A percentile compares a stretch with the other conserved stretches of the same genome.
Conservation (phyloP, 2,113 vertebrate species). For the Taurulus bubalis region DNA sequence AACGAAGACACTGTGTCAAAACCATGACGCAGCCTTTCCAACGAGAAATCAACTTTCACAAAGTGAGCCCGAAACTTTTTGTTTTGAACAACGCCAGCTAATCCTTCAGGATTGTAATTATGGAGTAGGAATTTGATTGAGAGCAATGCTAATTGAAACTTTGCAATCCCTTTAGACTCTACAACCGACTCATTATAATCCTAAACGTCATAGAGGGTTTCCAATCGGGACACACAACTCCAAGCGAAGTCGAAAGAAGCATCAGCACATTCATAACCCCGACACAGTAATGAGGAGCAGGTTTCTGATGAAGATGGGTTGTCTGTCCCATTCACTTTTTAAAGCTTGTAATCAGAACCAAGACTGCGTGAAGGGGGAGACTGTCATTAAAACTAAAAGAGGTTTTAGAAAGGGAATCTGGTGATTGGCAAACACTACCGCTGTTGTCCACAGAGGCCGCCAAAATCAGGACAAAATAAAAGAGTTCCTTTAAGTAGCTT, state of each 20-base stretch:
- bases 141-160: slow-evolving; percentile 31
- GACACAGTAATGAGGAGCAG: background rate
- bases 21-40: slow-evolving; percentile 4
- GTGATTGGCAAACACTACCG: background rate
- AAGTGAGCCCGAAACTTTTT: slow-evolving; percentile 25
- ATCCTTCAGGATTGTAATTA: slow-evolving; percentile 40
- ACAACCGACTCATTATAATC: slow-evolving; percentile 37
- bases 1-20: slow-evolving; percentile 10
- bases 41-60: slow-evolving; percentile 14
- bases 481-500: background rate
- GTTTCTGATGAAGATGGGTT: background rate
- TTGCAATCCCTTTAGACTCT: slow-evolving; percentile 31
- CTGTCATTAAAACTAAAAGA: too few species aligned
- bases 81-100: slow-evolving; percentile 29
- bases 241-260: slow-evolving; percentile 33
- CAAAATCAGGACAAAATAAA: background rate
- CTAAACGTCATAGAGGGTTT: slow-evolving; percentile 42
- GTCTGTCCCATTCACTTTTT: background rate
- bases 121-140: slow-evolving; percentile 17
- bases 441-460: background rate
- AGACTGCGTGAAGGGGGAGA: too few species aligned
- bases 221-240: slow-evolving; percentile 32
- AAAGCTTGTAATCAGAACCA: too few species aligned
- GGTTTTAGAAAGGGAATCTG: background rate
- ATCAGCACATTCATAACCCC: background rate